These are phyloP conservation scores for Sycobia sp. DNA, from an alignment of 1,140 invertebrate species.

Conservation along the genomic window DNA sequence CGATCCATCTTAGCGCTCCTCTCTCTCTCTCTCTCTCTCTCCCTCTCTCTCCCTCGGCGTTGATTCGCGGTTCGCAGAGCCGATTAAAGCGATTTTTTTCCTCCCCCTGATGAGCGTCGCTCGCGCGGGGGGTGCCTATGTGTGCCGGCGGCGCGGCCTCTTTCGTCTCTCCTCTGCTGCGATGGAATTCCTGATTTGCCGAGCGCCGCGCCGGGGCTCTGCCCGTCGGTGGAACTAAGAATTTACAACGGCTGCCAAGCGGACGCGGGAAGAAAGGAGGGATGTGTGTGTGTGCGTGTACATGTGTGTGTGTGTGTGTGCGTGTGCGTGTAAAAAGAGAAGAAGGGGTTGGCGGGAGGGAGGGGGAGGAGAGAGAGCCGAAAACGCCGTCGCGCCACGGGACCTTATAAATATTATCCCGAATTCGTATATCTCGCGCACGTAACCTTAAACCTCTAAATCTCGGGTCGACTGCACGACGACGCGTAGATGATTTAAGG, in stretches of 20 bases:
- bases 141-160: background rate
- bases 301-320: no score
- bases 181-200: slow-evolving; percentile 41
- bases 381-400: background rate
- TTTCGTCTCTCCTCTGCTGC: background rate
- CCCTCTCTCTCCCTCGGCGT: no score
- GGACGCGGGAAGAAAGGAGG: no score
- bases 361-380: slow-evolving; percentile 6
- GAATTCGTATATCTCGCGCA: slow-evolving; percentile 34
- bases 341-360: no score
- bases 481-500: slow-evolving; percentile 23
- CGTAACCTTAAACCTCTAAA: slow-evolving; percentile 29
- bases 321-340: no score
- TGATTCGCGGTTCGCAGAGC: no score
- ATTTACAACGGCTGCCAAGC: slow-evolving; percentile 27
- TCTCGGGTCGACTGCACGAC: background rate
- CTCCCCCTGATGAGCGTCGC: no score
- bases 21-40: no score
- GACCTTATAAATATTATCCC: slow-evolving; percentile 35
- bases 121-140: no score
- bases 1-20: no score
- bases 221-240: slow-evolving; percentile 14
- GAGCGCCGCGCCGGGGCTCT: slow-evolving; percentile 17
- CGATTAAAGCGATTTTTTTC: no score
- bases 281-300: no score